Base-by-base conservation (phyloP, 2,797 vertebrate species). In the Leuciscus waleckii region DNA sequence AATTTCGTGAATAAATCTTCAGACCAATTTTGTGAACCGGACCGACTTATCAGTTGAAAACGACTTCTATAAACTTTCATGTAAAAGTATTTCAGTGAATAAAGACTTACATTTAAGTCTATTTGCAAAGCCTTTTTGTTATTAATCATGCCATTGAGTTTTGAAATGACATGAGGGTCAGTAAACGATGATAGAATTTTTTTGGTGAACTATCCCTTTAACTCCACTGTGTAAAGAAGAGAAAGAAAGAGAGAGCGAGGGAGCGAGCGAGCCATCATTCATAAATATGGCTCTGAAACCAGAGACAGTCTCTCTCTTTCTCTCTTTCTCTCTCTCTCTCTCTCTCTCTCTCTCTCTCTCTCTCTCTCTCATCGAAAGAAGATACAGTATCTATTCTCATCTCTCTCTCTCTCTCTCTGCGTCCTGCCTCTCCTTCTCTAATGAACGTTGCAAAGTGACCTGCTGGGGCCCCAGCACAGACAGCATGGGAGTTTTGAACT, bases 401-500 rank as follows among this genome's bases (percentile, higher is more conserved):
- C 41, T 49, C 39, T 51, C 21, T 49, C 68, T 65, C 76, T 61
- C 81, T 70, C 79, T 23, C 29, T 81, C 83, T 74, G 84, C 68
- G 77, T 87, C 85, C 58, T 63, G 65, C 75, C 71, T 77, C 70
- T 65, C 4, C 41, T 83, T 75, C 75, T 81, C 84, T 88, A 90
- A 89, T 89, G 83, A 87, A 88, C 10, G 21, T 63, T 79, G 49
- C 65, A 79, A 80, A 81, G 86, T 86, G 86, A 87, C 70, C 83
- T 67, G 75, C 79, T 67, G 77, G n/a, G 56, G 70, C 68, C 71
- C 46, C 37, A 17, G 67, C 58, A 61, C 69, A 89, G 69, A 82
- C 83, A 89, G 46, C 81, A 75, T 87, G 89, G 87, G 85, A 86
- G 78, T 85, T 65, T 61, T 85, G 86, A 82, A 88, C 83, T 89